A percentile compares a stretch with the other conserved stretches of the same genome.
phyloP scores from a whole-genome alignment of 2,888 invertebrate species.

The Fragum whitleyi region DNA sequence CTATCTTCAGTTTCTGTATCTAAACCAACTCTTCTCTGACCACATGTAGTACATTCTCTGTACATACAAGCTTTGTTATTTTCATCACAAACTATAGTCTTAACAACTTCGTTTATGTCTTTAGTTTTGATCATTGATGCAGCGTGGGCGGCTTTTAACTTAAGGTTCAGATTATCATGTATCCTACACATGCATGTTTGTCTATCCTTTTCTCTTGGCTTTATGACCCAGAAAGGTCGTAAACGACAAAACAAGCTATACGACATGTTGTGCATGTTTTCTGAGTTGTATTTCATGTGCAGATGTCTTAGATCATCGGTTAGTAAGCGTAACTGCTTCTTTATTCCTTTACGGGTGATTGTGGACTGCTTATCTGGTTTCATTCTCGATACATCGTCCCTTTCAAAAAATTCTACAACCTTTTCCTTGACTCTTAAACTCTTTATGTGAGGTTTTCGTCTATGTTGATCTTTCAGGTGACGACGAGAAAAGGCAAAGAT shows the following conservation, averaged over 20 bases:
- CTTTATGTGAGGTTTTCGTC: too few relatives aligned
- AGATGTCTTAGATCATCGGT: constrained; percentile 45
- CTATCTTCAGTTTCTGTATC: background rate
- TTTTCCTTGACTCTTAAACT: constrained; percentile 10
- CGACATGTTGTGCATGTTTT: constrained; percentile 37
- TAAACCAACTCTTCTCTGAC: background rate
- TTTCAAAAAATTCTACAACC: constrained; percentile 41
- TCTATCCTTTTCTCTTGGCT: constrained; percentile 49
- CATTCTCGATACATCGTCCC: constrained; percentile 56
- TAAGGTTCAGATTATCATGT: constrained; percentile 46
- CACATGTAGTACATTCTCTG: constrained; percentile 12
- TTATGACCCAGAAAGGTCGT: constrained; percentile 48
- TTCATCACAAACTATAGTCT: constrained; percentile 32
- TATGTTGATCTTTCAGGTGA: too few relatives aligned
- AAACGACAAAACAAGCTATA: constrained; percentile 52
- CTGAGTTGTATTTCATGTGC: constrained; percentile 49
- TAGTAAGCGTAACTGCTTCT: constrained; percentile 47
- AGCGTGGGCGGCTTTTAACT: constrained; percentile 22
- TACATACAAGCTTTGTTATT: constrained; percentile 45
- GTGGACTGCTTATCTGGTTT: constrained; percentile 49
- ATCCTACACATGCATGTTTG: constrained; percentile 31
- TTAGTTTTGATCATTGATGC: constrained; percentile 11
- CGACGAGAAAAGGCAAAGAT: too few relatives aligned
- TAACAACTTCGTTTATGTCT: constrained; percentile 23
- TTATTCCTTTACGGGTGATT: constrained; percentile 35